A percentile compares a stretch with the other conserved stretches of the same genome.
Conservation (phyloP, 2,797 vertebrate genomes). For the Pangasius mekongensis region DNA sequence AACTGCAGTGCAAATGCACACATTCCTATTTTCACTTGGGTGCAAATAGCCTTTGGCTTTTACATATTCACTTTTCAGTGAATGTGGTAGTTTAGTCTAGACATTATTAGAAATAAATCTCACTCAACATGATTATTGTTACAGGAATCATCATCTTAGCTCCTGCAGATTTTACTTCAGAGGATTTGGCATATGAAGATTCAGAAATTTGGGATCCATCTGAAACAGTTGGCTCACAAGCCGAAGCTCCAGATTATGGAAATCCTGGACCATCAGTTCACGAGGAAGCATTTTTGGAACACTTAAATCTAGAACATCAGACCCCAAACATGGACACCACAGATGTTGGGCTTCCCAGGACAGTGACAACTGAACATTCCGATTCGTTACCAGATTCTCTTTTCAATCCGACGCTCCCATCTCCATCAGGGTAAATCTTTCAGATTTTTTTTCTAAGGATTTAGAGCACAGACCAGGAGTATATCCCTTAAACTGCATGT, state of each 20-base stretch:
- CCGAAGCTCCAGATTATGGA: slow-evolving; percentile 15
- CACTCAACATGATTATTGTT: not conserved
- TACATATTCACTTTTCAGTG: not conserved
- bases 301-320: not conserved
- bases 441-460: not conserved
- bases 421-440: slow-evolving; percentile 63
- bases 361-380: not conserved
- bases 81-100: not conserved
- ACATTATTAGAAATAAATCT: not conserved
- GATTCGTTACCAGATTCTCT: slow-evolving; percentile 15
- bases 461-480: not conserved
- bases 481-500: not conserved
- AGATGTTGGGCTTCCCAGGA: slow-evolving; percentile 18
- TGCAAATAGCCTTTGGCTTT: not conserved
- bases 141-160: slow-evolving; percentile 45
- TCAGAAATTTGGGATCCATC: slow-evolving; percentile 28
- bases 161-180: slow-evolving; percentile 56
- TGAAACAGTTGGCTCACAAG: slow-evolving; percentile 21
- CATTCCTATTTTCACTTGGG: not conserved
- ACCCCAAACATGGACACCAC: slow-evolving; percentile 4
- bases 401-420: slow-evolving; percentile 21
- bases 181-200: slow-evolving; percentile 43
- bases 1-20: not conserved
- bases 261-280: slow-evolving; percentile 27
- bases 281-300: slow-evolving; percentile 27